Evolutionary conservation across 2,113 vertebrate genomes (phyloP).

Genomic region (Oreochromis aureus): DNA sequence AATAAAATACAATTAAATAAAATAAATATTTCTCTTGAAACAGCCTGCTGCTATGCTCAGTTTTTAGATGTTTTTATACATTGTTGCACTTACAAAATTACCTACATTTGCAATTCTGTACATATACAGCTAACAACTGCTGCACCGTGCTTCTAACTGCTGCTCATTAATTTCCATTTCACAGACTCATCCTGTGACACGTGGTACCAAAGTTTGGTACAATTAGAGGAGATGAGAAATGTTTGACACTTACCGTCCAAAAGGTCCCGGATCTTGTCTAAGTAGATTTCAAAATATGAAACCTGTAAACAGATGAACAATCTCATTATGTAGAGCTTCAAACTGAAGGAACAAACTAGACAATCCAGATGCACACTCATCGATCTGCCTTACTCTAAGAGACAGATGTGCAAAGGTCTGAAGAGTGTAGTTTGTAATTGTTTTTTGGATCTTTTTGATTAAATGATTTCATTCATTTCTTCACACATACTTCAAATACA

Average conservation of each 20-base stretch:
- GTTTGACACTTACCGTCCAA: slow-evolving; percentile 81
- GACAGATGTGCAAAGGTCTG: not conserved
- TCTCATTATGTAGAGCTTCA: not conserved
- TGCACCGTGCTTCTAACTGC: not conserved
- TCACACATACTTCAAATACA: not conserved
- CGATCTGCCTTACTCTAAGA: not conserved
- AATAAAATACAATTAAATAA: not conserved
- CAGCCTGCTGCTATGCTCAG: not conserved
- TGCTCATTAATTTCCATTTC: not conserved
- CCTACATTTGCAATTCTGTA: rapidly evolving
- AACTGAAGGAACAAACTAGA: not conserved
- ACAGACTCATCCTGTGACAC: not conserved
- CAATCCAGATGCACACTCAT: not conserved
- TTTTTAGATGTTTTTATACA: not conserved
- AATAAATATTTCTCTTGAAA: not conserved
- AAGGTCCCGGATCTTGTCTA: slow-evolving; percentile 94
- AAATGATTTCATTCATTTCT: not conserved
- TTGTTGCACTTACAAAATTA: not conserved
- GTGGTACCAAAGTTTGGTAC: not conserved
- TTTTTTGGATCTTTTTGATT: not conserved
- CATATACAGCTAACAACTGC: not conserved
- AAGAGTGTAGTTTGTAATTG: not conserved
- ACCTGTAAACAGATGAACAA: slow-evolving; percentile 69
- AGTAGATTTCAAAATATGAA: slow-evolving; percentile 95
- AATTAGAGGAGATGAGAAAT: not conserved